phyloP scores from a whole-genome alignment of 2,113 vertebrate species.

The Muscicapa adusta region DNA sequence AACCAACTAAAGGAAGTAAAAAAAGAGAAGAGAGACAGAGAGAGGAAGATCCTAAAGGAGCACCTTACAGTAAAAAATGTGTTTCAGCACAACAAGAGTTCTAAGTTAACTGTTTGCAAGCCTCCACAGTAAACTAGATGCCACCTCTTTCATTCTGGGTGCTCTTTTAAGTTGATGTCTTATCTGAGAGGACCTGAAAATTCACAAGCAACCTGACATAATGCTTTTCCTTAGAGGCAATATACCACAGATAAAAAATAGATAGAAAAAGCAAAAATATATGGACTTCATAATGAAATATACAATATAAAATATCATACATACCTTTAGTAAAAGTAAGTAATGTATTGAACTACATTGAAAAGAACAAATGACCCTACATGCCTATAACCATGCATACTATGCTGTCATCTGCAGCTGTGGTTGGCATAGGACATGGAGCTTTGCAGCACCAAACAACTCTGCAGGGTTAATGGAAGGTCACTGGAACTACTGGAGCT shows the following conservation, averaged over 20 bases:
- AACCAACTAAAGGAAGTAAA: slow-evolving; percentile 45
- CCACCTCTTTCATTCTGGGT: neutral
- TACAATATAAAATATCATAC: neutral
- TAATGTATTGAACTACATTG: neutral
- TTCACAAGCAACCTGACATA: neutral
- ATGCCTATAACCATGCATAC: neutral
- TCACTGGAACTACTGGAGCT: neutral
- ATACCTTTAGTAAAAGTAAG: neutral
- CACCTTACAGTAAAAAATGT: neutral
- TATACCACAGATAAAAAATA: neutral
- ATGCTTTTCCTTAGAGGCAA: neutral
- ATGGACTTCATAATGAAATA: neutral
- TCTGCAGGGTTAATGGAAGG: neutral
- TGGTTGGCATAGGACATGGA: neutral
- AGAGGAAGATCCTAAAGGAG: slow-evolving; percentile 52
- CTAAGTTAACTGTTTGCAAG: slow-evolving; percentile 15
- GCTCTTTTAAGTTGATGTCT: neutral
- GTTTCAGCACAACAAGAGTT: neutral
- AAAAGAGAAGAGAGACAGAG: slow-evolving; percentile 62
- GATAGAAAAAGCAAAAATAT: neutral
- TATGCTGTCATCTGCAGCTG: neutral
- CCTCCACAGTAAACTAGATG: neutral
- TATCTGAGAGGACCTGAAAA: neutral
- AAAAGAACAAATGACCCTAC: neutral
- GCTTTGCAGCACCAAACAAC: neutral